Evolutionary conservation across 2,888 invertebrate genomes (phyloP).

Genomic region (Caenorhabditis afra): DNA sequence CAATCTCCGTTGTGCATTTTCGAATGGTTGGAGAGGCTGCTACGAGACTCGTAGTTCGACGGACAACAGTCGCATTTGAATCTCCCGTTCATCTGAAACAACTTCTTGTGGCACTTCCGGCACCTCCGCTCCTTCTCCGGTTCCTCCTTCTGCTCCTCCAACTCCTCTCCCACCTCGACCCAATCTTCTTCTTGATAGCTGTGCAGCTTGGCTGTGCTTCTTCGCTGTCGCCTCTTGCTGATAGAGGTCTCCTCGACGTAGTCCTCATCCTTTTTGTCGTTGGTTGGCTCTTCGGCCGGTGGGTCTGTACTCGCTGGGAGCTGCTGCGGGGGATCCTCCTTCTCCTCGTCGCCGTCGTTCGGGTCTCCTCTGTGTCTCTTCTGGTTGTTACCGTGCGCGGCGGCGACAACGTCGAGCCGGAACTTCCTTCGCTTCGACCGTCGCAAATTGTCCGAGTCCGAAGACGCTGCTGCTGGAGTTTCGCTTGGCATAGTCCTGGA

Average conservation of each 20-base stretch:
- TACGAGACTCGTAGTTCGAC: constrained; percentile 50
- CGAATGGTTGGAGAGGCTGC: constrained; percentile 61
- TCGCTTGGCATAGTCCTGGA: constrained; percentile 26
- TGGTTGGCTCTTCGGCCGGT: background rate
- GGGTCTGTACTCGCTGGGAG: constrained; percentile 17
- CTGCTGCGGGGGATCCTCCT: constrained; percentile 9
- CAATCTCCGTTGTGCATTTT: constrained; percentile 55
- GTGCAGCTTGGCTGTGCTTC: constrained; percentile 28
- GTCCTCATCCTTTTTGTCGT: constrained; percentile 13
- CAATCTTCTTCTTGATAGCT: constrained; percentile 37
- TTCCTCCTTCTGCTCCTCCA: no score
- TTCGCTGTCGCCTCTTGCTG: constrained; percentile 12
- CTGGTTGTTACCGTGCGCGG: constrained; percentile 56
- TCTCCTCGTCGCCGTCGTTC: constrained; percentile 10
- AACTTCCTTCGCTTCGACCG: constrained; percentile 74
- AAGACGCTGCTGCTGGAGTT: background rate
- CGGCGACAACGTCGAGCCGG: constrained; percentile 68
- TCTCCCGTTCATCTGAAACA: constrained; percentile 19
- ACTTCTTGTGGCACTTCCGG: background rate
- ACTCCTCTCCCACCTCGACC: constrained; percentile 24
- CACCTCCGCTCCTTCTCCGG: no score
- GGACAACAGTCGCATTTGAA: constrained; percentile 58
- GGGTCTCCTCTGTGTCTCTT: constrained; percentile 13
- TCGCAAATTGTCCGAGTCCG: constrained; percentile 46
- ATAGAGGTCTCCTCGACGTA: constrained; percentile 4